Percentiles rank a stretch among this genome's conserved stretches.
phyloP scores from a whole-genome alignment of 2,113 vertebrate species.

The Oreochromis niloticus region DNA sequence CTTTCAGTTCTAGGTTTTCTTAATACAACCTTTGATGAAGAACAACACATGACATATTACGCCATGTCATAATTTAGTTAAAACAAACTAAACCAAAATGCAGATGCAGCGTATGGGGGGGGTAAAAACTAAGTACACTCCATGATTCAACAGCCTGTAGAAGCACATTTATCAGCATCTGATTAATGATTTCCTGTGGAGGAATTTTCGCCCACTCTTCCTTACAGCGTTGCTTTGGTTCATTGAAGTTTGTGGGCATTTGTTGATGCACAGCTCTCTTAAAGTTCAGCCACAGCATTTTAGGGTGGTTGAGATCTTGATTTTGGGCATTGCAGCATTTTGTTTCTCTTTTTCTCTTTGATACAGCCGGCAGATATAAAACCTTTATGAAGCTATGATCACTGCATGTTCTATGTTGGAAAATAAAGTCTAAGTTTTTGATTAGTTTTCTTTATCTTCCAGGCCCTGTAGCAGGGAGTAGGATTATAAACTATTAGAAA shows the following conservation, averaged over 20 bases:
- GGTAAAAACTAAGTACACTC: background rate
- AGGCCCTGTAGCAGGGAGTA: background rate
- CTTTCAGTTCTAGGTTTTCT: background rate
- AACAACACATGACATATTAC: background rate
- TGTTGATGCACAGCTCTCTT: background rate
- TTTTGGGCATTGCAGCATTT: background rate
- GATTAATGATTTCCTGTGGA: background rate
- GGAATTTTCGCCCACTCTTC: background rate
- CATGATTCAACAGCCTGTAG: background rate
- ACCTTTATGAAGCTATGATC: background rate
- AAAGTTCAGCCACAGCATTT: background rate
- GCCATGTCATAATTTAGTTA: background rate
- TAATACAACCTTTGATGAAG: background rate
- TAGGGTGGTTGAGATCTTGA: background rate
- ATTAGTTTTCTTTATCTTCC: background rate
- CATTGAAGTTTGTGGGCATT: background rate
- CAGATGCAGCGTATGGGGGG: background rate
- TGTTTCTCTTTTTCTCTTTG: background rate
- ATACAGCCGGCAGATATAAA: no score
- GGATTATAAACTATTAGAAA: background rate
- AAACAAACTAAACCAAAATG: background rate
- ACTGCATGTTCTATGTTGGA: background rate
- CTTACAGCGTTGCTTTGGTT: background rate
- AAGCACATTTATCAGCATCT: background rate
- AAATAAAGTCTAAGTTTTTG: background rate